Percentiles rank a stretch among this genome's conserved stretches.
Conservation (phyloP, 2,797 vertebrate species). For the Lepidocolaptes lacrymiger region DNA sequence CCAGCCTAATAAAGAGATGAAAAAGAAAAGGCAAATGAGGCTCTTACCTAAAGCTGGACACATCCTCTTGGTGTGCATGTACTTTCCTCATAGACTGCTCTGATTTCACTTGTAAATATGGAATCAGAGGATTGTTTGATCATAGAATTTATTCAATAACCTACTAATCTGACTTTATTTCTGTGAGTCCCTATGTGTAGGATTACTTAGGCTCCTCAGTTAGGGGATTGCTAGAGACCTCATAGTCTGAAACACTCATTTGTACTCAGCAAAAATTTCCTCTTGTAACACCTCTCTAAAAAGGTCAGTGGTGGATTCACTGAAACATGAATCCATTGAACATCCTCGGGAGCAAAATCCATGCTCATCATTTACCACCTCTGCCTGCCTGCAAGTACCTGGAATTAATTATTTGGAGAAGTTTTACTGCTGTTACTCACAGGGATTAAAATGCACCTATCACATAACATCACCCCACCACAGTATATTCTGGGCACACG, state of each 20-base stretch:
- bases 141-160: neutral
- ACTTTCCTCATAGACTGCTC: neutral
- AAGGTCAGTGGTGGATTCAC: conserved; percentile 5
- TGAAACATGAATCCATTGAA: neutral
- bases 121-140: neutral
- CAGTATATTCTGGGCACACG: neutral
- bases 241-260: neutral
- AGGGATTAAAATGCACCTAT: conserved; percentile 8
- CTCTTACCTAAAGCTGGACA: neutral
- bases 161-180: neutral
- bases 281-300: neutral
- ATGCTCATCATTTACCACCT: neutral
- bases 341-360: neutral
- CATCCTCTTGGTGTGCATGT: neutral
- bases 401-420: neutral
- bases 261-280: neutral
- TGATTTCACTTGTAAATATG: neutral
- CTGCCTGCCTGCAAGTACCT: neutral
- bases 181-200: neutral
- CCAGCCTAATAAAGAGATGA: neutral
- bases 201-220: neutral
- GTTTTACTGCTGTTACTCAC: neutral
- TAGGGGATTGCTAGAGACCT: neutral
- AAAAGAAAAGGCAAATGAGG: neutral
- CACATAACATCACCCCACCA: neutral